phyloP scores from a whole-genome alignment of 1,140 invertebrate species.

The Drosophila nebulosa region DNA sequence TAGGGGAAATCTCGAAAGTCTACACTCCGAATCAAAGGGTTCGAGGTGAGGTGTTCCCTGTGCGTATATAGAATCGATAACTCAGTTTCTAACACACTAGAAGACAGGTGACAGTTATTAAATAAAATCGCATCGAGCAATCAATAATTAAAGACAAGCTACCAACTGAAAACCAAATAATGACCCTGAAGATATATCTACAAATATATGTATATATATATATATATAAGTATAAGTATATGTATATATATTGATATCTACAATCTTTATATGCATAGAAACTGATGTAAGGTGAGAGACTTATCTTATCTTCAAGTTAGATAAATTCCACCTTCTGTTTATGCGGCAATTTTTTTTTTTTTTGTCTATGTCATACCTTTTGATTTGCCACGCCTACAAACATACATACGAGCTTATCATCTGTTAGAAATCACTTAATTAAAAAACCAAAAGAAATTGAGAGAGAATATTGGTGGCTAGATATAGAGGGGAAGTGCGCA shows the following conservation, averaged over 20 bases:
- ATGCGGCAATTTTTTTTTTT: conserved; percentile 43
- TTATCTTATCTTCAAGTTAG: conserved; percentile 21
- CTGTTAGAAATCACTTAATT: conserved; percentile 47
- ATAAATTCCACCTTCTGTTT: conserved; percentile 23
- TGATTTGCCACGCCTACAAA: conserved; percentile 52
- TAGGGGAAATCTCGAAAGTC: too few relatives aligned
- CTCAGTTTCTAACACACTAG: not conserved
- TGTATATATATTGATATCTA: not conserved
- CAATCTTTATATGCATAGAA: too few relatives aligned
- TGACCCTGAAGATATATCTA: not conserved
- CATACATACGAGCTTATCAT: conserved; percentile 35
- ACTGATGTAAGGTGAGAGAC: not conserved
- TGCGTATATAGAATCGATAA: conserved; percentile 29
- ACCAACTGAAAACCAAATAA: not conserved
- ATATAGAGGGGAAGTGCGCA: conserved; percentile 7
- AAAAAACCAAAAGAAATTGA: conserved; percentile 27
- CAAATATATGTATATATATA: not conserved
- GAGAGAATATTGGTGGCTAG: not conserved
- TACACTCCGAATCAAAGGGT: too few relatives aligned
- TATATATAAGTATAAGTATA: not conserved
- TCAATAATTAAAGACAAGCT: conserved; percentile 41
- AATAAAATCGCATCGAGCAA: conserved; percentile 45
- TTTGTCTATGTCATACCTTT: conserved; percentile 6
- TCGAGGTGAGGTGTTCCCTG: not conserved
- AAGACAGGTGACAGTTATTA: conserved; percentile 23